Evolutionary conservation across 2,888 invertebrate genomes (phyloP).

Genomic region (Thereva unica): DNA sequence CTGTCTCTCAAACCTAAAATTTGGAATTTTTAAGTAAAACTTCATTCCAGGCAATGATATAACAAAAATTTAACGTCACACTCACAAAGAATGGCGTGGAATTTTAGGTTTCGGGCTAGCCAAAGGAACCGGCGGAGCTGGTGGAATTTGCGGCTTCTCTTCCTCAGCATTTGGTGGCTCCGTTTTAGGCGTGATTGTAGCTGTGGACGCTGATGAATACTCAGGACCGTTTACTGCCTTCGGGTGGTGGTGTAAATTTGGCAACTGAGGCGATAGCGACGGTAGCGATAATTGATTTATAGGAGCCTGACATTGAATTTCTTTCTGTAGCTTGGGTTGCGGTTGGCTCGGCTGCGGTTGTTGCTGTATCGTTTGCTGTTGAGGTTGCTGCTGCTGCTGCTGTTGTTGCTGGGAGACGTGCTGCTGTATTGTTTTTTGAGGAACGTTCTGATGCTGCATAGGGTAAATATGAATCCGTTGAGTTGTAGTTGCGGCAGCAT

Average conservation of each 20-base stretch:
- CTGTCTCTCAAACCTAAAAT: conserved; percentile 72
- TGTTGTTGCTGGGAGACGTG: conserved; percentile 37
- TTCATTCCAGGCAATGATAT: conserved; percentile 9
- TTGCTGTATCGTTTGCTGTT: conserved; percentile 42
- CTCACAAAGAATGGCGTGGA: conserved; percentile 60
- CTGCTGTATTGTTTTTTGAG: conserved; percentile 32
- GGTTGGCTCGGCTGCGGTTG: conserved; percentile 43
- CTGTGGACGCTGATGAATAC: neutral
- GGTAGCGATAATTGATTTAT: conserved; percentile 30
- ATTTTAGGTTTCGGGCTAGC: conserved; percentile 57
- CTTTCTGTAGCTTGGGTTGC: conserved; percentile 41
- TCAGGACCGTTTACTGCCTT: conserved; percentile 15
- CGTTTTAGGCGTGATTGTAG: conserved; percentile 22
- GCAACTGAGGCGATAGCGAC: conserved; percentile 8
- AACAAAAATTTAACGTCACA: conserved; percentile 52
- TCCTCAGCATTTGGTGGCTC: conserved; percentile 28
- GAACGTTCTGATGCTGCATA: conserved; percentile 50
- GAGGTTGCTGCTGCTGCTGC: conserved; percentile 39
- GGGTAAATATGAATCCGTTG: conserved; percentile 55
- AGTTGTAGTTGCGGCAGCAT: conserved; percentile 39
- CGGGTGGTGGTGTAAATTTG: conserved; percentile 37
- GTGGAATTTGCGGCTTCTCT: conserved; percentile 44
- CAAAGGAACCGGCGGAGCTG: conserved; percentile 51
- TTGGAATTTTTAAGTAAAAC: neutral
- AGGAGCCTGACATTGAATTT: conserved; percentile 45